phyloP scores from a whole-genome alignment of 2,888 invertebrate genomes.

The Bimastos eiseni region DNA sequence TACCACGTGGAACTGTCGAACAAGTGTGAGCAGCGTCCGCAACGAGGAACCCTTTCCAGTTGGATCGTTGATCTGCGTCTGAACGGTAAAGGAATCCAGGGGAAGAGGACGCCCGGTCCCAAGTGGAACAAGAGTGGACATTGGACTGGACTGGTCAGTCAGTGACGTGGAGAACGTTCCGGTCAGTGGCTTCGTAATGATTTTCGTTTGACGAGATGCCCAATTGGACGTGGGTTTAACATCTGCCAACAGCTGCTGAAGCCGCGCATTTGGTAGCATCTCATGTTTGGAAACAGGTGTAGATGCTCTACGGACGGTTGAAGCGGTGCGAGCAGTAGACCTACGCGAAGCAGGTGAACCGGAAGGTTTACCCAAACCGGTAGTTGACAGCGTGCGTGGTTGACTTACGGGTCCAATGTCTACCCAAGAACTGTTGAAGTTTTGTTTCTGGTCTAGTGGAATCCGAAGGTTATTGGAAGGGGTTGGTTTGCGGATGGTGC shows the following conservation, averaged over 20 bases:
- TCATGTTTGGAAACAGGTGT: not conserved
- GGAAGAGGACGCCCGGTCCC: no score
- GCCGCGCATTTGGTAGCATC: not conserved
- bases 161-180: no score
- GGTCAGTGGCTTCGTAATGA: not conserved
- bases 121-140: not conserved
- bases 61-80: not conserved
- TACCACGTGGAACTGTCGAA: slow-evolving; percentile 3
- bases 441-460: not conserved
- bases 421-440: not conserved
- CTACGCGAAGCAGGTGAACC: not conserved
- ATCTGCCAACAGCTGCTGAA: not conserved
- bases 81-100: not conserved
- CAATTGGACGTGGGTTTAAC: not conserved
- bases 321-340: not conserved
- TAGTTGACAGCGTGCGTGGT: not conserved
- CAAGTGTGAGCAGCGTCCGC: not conserved
- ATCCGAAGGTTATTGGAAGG: not conserved
- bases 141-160: not conserved
- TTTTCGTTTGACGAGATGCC: not conserved
- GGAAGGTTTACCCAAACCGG: not conserved
- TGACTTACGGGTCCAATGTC: not conserved
- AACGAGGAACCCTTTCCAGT: not conserved
- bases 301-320: not conserved
- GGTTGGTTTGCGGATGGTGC: not conserved